These are phyloP conservation scores for Peromyscus nudipes DNA, from an alignment of 2,797 vertebrate genomes.

Conservation along the genomic window DNA sequence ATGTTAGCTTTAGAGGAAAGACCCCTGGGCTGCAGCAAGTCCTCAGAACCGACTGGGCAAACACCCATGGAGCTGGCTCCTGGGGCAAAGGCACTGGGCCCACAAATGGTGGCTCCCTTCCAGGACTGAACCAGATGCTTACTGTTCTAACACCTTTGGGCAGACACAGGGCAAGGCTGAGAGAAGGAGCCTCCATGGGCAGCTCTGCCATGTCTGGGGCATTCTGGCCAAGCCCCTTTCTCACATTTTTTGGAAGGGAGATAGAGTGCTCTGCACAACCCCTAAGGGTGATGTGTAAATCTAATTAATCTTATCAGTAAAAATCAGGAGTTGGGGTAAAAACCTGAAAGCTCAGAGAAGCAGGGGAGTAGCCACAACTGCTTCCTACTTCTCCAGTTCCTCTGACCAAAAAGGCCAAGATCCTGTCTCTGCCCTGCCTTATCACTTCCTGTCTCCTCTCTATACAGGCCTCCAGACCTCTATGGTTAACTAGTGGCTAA, in stretches of 20 bases:
- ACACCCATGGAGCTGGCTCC: neutral
- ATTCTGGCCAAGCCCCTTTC: neutral
- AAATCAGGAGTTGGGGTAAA: no score
- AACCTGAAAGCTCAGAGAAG: no score
- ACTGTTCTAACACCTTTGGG: neutral
- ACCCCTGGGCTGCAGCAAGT: neutral
- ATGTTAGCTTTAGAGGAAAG: neutral
- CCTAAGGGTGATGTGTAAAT: neutral
- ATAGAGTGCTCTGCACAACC: fast-evolving
- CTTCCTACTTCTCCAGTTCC: no score
- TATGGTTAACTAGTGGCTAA: no score
- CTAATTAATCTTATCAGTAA: no score
- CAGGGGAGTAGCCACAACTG: no score
- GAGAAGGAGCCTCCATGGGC: neutral
- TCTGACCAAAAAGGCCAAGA: no score
- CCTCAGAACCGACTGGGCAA: neutral
- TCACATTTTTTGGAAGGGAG: neutral
- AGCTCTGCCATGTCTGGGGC: neutral
- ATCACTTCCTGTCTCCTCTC: no score
- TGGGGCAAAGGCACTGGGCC: neutral
- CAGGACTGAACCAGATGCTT: neutral
- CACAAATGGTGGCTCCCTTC: no score
- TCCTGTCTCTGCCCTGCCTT: no score
- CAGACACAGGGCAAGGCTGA: neutral
- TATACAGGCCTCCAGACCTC: no score